These are phyloP conservation scores for Phenganax stokvisi DNA, from an alignment of 92 coral and sea anemone species.

Conservation along the genomic window DNA sequence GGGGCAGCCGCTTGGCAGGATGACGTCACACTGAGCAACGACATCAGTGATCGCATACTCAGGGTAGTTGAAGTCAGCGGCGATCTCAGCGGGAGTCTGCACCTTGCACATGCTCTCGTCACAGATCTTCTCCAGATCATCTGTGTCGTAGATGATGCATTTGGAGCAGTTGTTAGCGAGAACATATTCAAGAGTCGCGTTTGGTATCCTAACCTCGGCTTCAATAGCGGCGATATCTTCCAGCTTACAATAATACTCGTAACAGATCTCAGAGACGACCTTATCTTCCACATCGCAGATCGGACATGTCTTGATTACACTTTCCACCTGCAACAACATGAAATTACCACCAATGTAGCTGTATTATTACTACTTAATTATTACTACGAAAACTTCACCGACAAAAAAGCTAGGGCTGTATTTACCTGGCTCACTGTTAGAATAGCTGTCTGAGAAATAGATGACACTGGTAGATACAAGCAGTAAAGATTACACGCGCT, in stretches of 20 bases:
- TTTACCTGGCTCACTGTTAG: slow-evolving; percentile 7
- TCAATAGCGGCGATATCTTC: background rate
- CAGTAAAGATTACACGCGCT: background rate
- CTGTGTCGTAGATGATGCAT: background rate
- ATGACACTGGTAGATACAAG: background rate
- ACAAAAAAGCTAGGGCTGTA: background rate
- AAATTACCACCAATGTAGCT: background rate
- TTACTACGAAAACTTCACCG: too few relatives aligned
- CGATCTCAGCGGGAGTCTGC: background rate
- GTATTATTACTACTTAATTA: too few relatives aligned
- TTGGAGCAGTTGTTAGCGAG: background rate
- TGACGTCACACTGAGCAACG: background rate
- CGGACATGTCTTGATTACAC: background rate
- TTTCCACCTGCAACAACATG: background rate
- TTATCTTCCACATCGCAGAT: background rate
- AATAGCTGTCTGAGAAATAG: background rate
- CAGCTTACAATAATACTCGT: background rate
- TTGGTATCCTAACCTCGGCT: background rate
- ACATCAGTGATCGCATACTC: background rate
- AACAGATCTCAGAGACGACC: background rate
- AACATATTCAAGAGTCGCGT: background rate
- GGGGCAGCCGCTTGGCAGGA: too few relatives aligned
- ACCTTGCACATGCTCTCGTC: background rate
- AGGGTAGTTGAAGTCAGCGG: background rate
- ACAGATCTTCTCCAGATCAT: background rate